Evolutionary conservation across 2,797 vertebrate species (phyloP), one percentile per base, ranked within the genome.

Genomic region (Enteromius unitaeniatus): DNA sequence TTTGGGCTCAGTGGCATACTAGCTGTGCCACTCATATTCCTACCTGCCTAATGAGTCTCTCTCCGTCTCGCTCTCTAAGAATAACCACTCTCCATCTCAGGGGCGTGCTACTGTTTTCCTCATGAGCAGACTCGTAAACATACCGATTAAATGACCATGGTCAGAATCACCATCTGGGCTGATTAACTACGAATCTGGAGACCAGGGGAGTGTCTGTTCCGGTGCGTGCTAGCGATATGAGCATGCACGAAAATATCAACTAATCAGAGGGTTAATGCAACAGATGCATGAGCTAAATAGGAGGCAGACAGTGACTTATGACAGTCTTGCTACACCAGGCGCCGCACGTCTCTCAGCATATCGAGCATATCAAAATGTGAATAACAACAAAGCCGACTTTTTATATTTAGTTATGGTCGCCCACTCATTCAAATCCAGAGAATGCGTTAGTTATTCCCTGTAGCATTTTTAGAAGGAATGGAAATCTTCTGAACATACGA

Each of bases 1-100:
- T 82, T 34, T n/a, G 83, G 80, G 85, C 81, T 86, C 81, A 83
- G 68, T 84, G 82, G 73, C 78, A 79, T 45, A 82, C 86, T 81
- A 86, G 84, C 76, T 83, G 88, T 86, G 82, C 64, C 84, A 82
- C 68, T 85, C 83, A 88, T 74, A 88, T 84, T 79, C 83, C 45
- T 72, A 40, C 65, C 17, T 68, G 58, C 64, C 60, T 84, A 87
- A 88, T 87, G 76, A 84, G 67, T 76, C 76, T 58, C n/a, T 58
- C 55, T 58, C 55, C 14, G 2, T 72, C n/a, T 45, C 11, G 17
- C 72, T 65, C 40, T 65, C 74, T 67, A 64, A 47, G 67, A 72
- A 75, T 78, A 78, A 49, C 58, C 26, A 49, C 37, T 53, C 82
- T 84, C 78, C 37, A 76, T 79, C 78, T 83, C 81, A 28, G 64